Conservation (phyloP, 2,888 invertebrate genomes). For the Suillia variegata region DNA sequence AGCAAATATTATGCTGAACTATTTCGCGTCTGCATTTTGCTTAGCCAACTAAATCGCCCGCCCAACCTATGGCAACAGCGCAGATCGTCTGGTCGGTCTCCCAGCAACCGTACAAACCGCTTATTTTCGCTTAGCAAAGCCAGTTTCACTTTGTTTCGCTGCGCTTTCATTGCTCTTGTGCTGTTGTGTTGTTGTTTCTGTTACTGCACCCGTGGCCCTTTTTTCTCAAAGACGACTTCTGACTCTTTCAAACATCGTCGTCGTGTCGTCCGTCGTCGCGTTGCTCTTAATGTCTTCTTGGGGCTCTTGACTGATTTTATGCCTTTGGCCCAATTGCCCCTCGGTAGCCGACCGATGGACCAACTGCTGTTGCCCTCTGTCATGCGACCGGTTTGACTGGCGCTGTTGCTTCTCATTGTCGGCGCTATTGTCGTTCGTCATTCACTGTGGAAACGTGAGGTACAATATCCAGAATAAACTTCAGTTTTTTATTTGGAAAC, state of each 20-base stretch:
- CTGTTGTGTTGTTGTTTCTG: not conserved
- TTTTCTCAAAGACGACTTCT: not conserved
- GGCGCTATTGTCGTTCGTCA: constrained; percentile 45
- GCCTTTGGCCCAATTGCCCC: constrained; percentile 51
- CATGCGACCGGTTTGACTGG: not conserved
- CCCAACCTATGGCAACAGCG: not conserved
- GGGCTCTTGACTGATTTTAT: constrained; percentile 51
- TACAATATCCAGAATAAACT: no score
- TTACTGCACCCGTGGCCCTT: constrained; percentile 3
- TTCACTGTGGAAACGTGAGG: no score
- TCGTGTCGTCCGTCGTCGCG: not conserved
- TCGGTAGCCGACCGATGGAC: constrained; percentile 30
- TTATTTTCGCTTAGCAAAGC: not conserved
- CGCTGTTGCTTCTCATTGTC: constrained; percentile 25
- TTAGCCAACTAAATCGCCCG: not conserved
- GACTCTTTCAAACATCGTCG: not conserved
- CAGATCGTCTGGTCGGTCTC: no score
- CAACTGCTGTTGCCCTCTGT: constrained; percentile 22
- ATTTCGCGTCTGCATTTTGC: not conserved
- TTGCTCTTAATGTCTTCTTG: not conserved
- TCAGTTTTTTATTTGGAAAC: no score
- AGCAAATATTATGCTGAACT: not conserved
- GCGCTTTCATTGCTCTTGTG: not conserved
- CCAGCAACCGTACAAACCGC: not conserved
- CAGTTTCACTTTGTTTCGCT: not conserved